These are phyloP conservation scores for Phylloscopus collybita DNA, from an alignment of 2,797 vertebrate genomes.

Conservation along the genomic window DNA sequence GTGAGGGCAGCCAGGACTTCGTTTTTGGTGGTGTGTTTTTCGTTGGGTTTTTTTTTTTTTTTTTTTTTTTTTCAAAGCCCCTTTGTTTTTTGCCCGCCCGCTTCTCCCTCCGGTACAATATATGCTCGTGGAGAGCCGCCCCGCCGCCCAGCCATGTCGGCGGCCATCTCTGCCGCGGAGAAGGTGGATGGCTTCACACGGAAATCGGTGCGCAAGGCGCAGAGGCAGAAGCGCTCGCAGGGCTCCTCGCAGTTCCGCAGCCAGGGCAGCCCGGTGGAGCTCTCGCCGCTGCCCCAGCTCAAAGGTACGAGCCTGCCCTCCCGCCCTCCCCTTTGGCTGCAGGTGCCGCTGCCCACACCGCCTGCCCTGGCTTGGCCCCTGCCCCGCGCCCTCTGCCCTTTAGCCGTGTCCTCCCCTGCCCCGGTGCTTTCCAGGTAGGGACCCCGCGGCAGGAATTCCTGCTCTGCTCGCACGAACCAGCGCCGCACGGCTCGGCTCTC, in stretches of 20 bases:
- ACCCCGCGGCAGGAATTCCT: background rate
- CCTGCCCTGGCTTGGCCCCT: background rate
- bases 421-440: background rate
- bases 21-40: background rate
- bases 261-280: slow-evolving; percentile 87
- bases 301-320: slow-evolving; percentile 80
- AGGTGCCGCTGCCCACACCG: slow-evolving; percentile 7
- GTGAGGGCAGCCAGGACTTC: background rate
- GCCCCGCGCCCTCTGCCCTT: background rate
- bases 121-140: slow-evolving; percentile 61
- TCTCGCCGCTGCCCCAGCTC: slow-evolving; percentile 91
- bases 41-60: too few relatives aligned
- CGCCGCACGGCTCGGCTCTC: background rate
- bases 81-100: background rate
- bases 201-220: slow-evolving; percentile 96
- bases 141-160: slow-evolving; percentile 83
- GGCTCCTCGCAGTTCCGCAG: slow-evolving; percentile 95
- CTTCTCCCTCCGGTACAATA: slow-evolving; percentile 14
- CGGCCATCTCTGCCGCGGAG: slow-evolving; percentile 94
- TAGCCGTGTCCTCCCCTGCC: background rate
- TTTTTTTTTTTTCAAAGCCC: background rate
- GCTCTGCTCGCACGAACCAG: background rate
- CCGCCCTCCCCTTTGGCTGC: background rate
- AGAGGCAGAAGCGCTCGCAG: slow-evolving; percentile 91
- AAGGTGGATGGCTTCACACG: slow-evolving; percentile 98